Evolutionary conservation across 92 coral and sea anemone species (phyloP).

Genomic region (Palythoa grandiflora): DNA sequence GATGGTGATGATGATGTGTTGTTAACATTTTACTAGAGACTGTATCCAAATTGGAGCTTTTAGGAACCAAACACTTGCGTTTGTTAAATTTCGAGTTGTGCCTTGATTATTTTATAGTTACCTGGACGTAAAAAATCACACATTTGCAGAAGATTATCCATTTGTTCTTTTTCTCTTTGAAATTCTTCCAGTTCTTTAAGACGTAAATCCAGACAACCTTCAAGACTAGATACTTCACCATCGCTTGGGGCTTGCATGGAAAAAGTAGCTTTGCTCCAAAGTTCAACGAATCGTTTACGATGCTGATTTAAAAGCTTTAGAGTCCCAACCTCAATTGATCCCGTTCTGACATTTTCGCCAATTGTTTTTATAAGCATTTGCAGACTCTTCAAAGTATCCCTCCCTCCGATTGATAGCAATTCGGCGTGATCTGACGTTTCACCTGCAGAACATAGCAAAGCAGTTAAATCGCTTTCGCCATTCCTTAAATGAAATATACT

Average conservation of each 20-base stretch:
- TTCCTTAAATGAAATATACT: too few relatives aligned
- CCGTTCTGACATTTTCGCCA: not conserved
- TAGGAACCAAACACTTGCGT: not conserved
- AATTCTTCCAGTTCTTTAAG: conserved; percentile 11
- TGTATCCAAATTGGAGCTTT: too few relatives aligned
- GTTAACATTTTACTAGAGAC: too few relatives aligned
- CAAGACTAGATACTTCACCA: not conserved
- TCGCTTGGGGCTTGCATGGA: not conserved
- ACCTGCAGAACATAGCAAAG: too few relatives aligned
- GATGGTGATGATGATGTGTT: too few relatives aligned
- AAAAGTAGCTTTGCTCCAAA: not conserved
- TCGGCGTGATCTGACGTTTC: not conserved
- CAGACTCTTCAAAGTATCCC: not conserved
- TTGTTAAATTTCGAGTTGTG: not conserved
- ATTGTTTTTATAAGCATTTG: not conserved
- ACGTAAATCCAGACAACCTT: not conserved
- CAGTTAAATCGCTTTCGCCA: too few relatives aligned
- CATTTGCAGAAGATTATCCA: not conserved
- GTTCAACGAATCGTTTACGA: conserved; percentile 14
- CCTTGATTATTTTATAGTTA: not conserved
- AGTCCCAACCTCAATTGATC: conserved; percentile 1
- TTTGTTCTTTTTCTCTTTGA: not conserved
- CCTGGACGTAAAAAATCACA: conserved; percentile 22
- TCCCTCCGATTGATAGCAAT: not conserved
- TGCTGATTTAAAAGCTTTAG: not conserved